Conservation (phyloP, 1,140 invertebrate species). For the Anadara kagoshimensis region DNA sequence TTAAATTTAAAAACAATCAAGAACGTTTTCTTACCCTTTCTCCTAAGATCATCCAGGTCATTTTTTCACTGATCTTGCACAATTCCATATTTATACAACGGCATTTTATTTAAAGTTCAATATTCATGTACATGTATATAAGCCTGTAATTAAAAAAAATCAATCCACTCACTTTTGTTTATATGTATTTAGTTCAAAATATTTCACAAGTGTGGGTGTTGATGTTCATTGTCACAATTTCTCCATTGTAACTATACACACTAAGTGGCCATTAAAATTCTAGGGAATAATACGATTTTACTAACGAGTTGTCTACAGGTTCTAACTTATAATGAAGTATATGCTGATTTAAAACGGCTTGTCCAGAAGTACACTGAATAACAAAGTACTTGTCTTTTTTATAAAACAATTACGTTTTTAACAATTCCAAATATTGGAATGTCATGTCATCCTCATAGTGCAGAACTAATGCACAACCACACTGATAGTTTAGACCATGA, state of each 20-base stretch:
- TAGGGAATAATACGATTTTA: background rate
- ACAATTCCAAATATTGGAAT: background rate
- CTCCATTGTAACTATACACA: background rate
- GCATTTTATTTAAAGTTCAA: conserved; percentile 3
- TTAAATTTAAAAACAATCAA: too few relatives aligned
- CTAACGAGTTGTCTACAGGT: background rate
- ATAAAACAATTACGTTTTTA: background rate
- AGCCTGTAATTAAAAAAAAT: background rate
- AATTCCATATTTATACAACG: conserved; percentile 10
- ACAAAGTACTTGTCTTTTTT: conserved; percentile 7
- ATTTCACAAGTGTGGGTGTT: conserved; percentile 5
- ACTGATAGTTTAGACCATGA: background rate
- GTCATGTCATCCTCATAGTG: background rate
- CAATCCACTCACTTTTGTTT: background rate
- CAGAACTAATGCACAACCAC: conserved; percentile 2
- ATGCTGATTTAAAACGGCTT: background rate
- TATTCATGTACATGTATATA: background rate
- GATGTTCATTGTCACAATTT: background rate
- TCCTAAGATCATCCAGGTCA: background rate
- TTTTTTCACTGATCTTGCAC: background rate
- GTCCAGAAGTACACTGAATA: conserved; percentile 1
- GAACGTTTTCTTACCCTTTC: conserved; percentile 14
- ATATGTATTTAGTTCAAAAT: background rate
- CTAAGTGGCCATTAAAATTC: conserved; percentile 9
- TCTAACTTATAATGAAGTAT: background rate